Evolutionary conservation across 2,888 invertebrate species (phyloP).

Genomic region (Acleris laterana): DNA sequence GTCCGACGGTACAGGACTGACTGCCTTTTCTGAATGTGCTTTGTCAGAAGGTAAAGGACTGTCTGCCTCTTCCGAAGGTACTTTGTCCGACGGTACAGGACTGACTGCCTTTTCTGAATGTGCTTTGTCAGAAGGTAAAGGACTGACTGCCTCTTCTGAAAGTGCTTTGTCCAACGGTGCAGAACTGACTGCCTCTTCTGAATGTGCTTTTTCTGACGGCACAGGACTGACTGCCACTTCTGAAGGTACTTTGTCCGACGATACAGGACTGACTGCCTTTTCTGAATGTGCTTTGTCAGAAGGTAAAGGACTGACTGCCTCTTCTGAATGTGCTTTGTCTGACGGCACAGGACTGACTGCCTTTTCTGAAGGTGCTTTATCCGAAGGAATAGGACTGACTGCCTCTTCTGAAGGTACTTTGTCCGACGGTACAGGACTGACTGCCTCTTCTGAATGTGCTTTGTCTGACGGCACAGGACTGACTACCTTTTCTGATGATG

Average conservation of each 20-base stretch:
- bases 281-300: too few species aligned
- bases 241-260: too few species aligned
- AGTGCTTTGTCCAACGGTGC: not conserved
- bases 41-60: conserved; percentile 8
- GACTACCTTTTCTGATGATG: too few species aligned
- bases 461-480: not conserved
- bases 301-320: too few species aligned
- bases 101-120: conserved; percentile 24
- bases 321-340: too few species aligned
- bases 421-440: conserved; percentile 17
- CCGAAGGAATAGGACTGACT: too few species aligned
- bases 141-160: conserved; percentile 27
- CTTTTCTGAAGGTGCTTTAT: too few species aligned
- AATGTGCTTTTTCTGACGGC: not conserved
- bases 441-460: conserved; percentile 19
- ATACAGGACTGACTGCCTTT: too few species aligned
- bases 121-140: conserved; percentile 16
- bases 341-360: too few species aligned
- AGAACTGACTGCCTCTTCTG: not conserved
- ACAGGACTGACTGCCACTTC: not conserved
- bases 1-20: conserved; percentile 9
- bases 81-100: not conserved
- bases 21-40: not conserved
- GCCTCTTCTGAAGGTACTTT: too few species aligned
- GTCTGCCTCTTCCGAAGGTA: conserved; percentile 1